These are phyloP conservation scores for Falco punctatus DNA, from an alignment of 2,113 vertebrate genomes.

Conservation along the genomic window DNA sequence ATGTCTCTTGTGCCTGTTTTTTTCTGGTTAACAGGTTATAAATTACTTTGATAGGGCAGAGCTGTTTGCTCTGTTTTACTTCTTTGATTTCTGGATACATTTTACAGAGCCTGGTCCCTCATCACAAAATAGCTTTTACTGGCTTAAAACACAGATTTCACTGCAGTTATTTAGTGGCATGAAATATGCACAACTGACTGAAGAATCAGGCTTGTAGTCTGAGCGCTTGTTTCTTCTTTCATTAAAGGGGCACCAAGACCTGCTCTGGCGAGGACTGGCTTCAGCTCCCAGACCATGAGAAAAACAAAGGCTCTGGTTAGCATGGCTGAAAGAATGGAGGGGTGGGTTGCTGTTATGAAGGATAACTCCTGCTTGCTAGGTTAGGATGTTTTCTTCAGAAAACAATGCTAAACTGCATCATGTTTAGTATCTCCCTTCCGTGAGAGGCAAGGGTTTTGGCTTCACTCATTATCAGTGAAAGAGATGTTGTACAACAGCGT, in stretches of 20 bases:
- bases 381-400: neutral
- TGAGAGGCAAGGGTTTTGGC: neutral
- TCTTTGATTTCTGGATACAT: neutral
- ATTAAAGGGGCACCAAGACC: neutral
- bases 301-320: neutral
- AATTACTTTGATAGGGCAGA: slow-evolving; percentile 21
- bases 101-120: neutral
- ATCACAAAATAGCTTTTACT: neutral
- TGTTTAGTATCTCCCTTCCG: neutral
- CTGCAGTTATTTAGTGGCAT: neutral
- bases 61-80: neutral
- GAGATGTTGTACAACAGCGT: neutral
- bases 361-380: neutral
- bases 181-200: neutral
- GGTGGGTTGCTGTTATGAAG: neutral
- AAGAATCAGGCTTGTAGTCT: neutral
- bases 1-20: slow-evolving; percentile 1
- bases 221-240: neutral
- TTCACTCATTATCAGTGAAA: neutral
- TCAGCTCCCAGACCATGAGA: neutral
- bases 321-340: neutral
- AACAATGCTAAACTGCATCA: neutral
- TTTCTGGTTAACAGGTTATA: neutral
- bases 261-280: neutral
- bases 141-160: neutral